Evolutionary conservation across 2,113 vertebrate genomes (phyloP), one percentile per base, ranked within the genome.

Genomic region (Ictidomys tridecemlineatus): DNA sequence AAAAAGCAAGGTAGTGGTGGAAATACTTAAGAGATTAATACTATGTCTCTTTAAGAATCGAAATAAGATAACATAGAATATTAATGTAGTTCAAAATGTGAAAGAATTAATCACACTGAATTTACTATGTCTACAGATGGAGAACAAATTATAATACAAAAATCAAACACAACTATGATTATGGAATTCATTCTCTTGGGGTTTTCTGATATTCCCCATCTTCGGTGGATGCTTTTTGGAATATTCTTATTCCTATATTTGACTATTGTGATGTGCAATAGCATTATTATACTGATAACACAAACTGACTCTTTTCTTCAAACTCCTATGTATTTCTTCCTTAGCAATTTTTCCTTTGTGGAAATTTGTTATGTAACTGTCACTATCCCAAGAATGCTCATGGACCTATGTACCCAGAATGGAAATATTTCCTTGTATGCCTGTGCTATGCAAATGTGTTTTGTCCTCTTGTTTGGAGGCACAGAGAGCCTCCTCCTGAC

Each of bases 341-440:
- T 96, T 2, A n/a, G 70, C 14, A 94, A 93, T 72, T 94, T 97
- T 58, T 97, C 96, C 24, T 83, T 96, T 53, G 26, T 96, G 74
- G 97, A 97, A 92, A 96, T 96, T 8, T 92, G 96, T 83, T 96
- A 97, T 3, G 96, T 95, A 51, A 90, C 96, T 3, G 67, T 72
- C 53, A 96, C 80, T 37, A 39, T 96, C 24, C 92, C 94, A 70
- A 89, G 85, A 70, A 92, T 95, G 94, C 95, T 95, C 51, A 73
- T 11, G 63, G 85, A 73, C n/a, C 32, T 96, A 39, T 85, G 53
- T 8, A 84, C 42, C 8, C 37, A 58, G 22, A 56, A 30, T 12
- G n/a, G 79, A 84, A 45, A 0, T 16, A 84, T 85, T 84, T 85
- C 93, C 32, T 45, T 69, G 5, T 32, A 24, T 2, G 88, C 88